These are phyloP conservation scores for Thamnophis elegans DNA, from an alignment of 2,797 vertebrate genomes.

Conservation along the genomic window DNA sequence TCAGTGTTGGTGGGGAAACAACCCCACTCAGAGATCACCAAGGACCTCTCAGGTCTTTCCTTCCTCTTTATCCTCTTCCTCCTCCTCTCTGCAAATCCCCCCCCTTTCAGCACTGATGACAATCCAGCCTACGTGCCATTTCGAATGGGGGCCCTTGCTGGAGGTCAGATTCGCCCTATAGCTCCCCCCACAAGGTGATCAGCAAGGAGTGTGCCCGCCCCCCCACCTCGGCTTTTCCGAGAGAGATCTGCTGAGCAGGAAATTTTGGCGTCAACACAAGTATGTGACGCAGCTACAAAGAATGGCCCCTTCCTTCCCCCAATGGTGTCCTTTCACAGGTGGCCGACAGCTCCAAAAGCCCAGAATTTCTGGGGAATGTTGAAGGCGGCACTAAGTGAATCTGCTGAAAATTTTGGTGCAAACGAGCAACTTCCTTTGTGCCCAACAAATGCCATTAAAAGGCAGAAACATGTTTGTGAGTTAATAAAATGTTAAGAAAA, in stretches of 20 bases:
- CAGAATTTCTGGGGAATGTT: background rate
- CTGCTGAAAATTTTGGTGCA: background rate
- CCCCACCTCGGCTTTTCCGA: background rate
- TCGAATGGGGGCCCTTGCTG: background rate
- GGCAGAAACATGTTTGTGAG: background rate
- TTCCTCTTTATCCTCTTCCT: no score
- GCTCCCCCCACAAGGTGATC: background rate
- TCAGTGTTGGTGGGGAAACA: no score
- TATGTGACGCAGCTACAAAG: background rate
- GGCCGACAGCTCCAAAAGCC: background rate
- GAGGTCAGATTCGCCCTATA: background rate
- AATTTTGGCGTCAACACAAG: background rate
- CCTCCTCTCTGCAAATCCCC: no score
- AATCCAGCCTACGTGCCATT: background rate
- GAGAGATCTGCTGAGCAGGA: background rate
- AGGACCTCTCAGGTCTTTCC: no score
- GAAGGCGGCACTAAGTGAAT: background rate
- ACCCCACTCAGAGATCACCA: no score
- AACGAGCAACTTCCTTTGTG: background rate
- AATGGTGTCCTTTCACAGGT: background rate
- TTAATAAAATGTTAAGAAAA: background rate
- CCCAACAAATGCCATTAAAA: background rate
- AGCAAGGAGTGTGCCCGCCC: background rate
- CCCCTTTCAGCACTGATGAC: no score
- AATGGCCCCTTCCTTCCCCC: background rate